Base-by-base conservation (phyloP, 2,797 vertebrate genomes). In the Tapirus indicus region DNA sequence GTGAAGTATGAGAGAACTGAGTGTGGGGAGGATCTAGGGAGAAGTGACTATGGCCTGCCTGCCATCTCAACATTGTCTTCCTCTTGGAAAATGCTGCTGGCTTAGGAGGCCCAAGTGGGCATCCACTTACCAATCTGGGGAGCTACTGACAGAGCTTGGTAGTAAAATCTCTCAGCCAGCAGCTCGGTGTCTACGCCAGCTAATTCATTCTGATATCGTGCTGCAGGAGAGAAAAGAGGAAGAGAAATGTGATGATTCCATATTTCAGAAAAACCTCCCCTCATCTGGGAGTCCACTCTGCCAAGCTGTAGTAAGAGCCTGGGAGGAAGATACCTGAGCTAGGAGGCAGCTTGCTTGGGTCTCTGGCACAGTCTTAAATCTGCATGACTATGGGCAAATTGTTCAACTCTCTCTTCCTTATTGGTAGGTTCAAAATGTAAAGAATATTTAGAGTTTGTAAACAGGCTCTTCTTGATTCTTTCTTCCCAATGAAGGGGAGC, bases 181-280 rank as follows among this genome's bases (percentile, higher is more conserved):
- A 99, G 98, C 98, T 99, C 99, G 0, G 99, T 99, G 98, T 99
- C 99, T 96, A 99, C 99, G 0, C 99, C 99, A 3, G 99, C 99
- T 85, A 99, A 98, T 79, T 99, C 99, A 0, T 99, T 99, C 99
- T 99, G 99, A 94, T 99, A 99, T 3, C 99, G 99, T 2, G 99
- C 99, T 99, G 98, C 35, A 85, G 71, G 60, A 91, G 25, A 79
- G 35, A 75, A 23, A 38, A 25, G 47, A 88, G 20, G 38, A 82
- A 92, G 85, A 38, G n/a, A 71, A 93, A 86, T 0, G 1, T 0
- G 5, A 11, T 54, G 32, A 93, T 8, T 68, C 29, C 18, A 11
- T 12, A 52, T 72, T 93, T 84, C 80, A 75, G 64, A 91, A 64
- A 95, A 69, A 38, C 25, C 11, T 66, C 6, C 60, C 69, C 25